Evolutionary conservation across 2,113 vertebrate species (phyloP).

Genomic region (Hirundichthys speculiger): DNA sequence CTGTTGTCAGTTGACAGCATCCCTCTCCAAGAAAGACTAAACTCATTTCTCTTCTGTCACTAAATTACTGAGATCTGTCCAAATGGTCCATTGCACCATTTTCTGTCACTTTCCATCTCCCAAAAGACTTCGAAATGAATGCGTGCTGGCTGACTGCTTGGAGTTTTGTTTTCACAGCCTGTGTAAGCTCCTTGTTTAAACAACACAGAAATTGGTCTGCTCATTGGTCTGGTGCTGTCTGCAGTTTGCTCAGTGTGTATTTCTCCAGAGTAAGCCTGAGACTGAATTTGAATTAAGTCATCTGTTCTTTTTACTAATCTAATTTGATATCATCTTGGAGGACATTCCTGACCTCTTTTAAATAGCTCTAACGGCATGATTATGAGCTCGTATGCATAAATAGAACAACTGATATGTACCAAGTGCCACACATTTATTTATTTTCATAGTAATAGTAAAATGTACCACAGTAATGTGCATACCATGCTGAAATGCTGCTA

Average conservation of each 20-base stretch:
- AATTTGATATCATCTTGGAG: slow-evolving; percentile 48
- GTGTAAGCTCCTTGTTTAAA: slow-evolving; percentile 58
- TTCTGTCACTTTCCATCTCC: slow-evolving; percentile 39
- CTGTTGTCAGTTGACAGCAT: not conserved
- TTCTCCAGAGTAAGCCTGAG: slow-evolving; percentile 38
- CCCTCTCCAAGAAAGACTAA: not conserved
- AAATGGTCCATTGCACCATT: slow-evolving; percentile 11
- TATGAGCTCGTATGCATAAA: slow-evolving; percentile 15
- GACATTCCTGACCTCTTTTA: slow-evolving; percentile 20
- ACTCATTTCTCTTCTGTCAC: slow-evolving; percentile 3
- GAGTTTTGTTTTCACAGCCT: slow-evolving; percentile 56
- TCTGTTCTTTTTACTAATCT: slow-evolving; percentile 41
- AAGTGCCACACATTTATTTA: slow-evolving; percentile 22
- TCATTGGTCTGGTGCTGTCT: slow-evolving; percentile 48
- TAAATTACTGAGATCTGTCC: slow-evolving; percentile 33
- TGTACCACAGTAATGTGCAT: slow-evolving; percentile 40
- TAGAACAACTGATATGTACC: slow-evolving; percentile 21
- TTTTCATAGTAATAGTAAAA: slow-evolving; percentile 12
- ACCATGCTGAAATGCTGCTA: slow-evolving; percentile 48
- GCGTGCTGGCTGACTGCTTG: slow-evolving; percentile 53
- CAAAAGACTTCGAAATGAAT: slow-evolving; percentile 47
- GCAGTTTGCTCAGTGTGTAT: slow-evolving; percentile 50
- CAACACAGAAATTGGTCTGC: slow-evolving; percentile 41
- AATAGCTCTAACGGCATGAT: slow-evolving; percentile 39
- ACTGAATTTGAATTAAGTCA: slow-evolving; percentile 56